Evolutionary conservation across 2,797 vertebrate species (phyloP).

Genomic region (Muraenolepis orangiensis): DNA sequence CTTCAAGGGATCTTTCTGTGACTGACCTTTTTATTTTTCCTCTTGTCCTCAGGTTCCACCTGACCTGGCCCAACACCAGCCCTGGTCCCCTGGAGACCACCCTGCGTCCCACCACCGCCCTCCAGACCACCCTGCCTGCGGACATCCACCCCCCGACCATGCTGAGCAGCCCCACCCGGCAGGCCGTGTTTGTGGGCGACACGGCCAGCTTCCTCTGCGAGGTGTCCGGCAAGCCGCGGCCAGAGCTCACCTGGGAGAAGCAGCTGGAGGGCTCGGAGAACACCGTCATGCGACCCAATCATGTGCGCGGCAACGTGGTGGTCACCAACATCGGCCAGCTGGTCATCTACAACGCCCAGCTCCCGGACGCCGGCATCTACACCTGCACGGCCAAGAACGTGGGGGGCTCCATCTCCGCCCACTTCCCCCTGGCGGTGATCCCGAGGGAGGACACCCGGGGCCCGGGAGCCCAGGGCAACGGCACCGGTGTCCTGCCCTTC

Average conservation of each 20-base stretch:
- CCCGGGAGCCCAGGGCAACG: slow-evolving; percentile 70
- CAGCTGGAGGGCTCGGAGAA: slow-evolving; percentile 87
- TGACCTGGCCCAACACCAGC: slow-evolving; percentile 93
- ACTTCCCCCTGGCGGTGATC: slow-evolving; percentile 88
- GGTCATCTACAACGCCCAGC: slow-evolving; percentile 93
- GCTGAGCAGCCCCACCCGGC: slow-evolving; percentile 79
- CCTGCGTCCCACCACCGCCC: slow-evolving; percentile 81
- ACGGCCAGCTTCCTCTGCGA: slow-evolving; percentile 96
- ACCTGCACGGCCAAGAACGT: slow-evolving; percentile 88
- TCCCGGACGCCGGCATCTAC: slow-evolving; percentile 89
- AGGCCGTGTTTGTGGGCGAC: slow-evolving; percentile 85
- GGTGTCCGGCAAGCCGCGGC: slow-evolving; percentile 86
- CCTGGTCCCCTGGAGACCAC: slow-evolving; percentile 87
- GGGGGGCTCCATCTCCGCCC: slow-evolving; percentile 79
- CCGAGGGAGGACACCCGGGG: slow-evolving; percentile 69
- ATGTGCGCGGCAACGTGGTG: slow-evolving; percentile 87
- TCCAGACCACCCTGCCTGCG: slow-evolving; percentile 80
- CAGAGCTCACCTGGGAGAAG: slow-evolving; percentile 95
- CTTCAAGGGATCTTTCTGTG: not conserved
- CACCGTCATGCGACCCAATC: slow-evolving; percentile 87
- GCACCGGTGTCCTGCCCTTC: slow-evolving; percentile 59
- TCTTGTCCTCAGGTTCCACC: slow-evolving; percentile 83
- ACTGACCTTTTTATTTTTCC: not conserved
- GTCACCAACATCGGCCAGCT: slow-evolving; percentile 97
- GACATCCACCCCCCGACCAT: slow-evolving; percentile 78